Evolutionary conservation across 2,797 vertebrate genomes (phyloP).

Genomic region (Fistularia tabacaria): DNA sequence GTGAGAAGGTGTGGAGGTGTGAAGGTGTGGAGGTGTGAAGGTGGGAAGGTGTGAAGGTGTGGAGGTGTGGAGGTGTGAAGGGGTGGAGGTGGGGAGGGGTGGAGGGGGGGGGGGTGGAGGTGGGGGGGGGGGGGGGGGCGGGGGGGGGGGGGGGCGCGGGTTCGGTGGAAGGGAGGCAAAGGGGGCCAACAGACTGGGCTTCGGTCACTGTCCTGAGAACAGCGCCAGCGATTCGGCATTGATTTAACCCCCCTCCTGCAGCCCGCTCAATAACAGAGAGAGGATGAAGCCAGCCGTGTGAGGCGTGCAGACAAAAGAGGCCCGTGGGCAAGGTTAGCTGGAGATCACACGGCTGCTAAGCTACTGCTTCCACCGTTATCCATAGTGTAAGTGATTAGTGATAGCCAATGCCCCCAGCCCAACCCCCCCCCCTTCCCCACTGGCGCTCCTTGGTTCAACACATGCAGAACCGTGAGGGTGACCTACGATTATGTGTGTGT

Average conservation of each 20-base stretch:
- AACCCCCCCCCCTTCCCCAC: conserved; percentile 21
- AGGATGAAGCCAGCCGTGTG: conserved; percentile 95
- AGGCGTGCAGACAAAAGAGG: conserved; percentile 84
- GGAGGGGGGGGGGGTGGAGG: conserved; percentile 48
- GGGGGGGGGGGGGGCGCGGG: conserved; percentile 75
- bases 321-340: conserved; percentile 99
- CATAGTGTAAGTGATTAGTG: conserved; percentile 62
- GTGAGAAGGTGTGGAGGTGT: no score
- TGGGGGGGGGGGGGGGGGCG: conserved; percentile 55
- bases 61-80: no score
- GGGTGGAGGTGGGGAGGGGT: conserved; percentile 90
- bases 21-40: no score
- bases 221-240: conserved; percentile 98
- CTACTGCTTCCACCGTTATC: conserved; percentile 63
- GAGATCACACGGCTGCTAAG: conserved; percentile 79
- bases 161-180: conserved; percentile 43
- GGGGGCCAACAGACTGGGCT: conserved; percentile 77
- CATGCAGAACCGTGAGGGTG: conserved; percentile 65
- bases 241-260: conserved; percentile 81
- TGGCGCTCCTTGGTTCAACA: conserved; percentile 62
- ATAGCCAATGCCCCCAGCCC: conserved; percentile 47
- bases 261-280: conserved; percentile 72
- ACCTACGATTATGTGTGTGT: conserved; percentile 59
- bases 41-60: no score
- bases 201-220: conserved; percentile 99